These are phyloP conservation scores for Tachina grossa DNA, from an alignment of 2,888 invertebrate genomes.

Conservation along the genomic window DNA sequence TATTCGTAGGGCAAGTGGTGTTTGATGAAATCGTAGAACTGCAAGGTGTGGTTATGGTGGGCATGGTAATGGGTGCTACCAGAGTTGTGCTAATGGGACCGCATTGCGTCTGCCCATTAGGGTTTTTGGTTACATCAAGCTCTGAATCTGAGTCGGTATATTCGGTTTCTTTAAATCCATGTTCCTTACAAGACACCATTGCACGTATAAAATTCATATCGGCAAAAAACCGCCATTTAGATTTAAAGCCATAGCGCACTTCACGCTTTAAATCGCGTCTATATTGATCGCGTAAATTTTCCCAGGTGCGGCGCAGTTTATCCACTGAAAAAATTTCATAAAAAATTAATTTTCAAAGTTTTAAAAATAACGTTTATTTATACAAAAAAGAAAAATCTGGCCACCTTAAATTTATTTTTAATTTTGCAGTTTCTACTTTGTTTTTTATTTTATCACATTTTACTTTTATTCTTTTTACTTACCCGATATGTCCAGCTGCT, in stretches of 20 bases:
- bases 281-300: slow-evolving; percentile 75
- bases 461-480: slow-evolving; percentile 36
- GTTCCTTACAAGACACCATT: slow-evolving; percentile 67
- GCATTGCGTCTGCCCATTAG: slow-evolving; percentile 1
- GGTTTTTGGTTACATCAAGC: slow-evolving; percentile 52
- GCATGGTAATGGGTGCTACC: background rate
- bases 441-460: background rate
- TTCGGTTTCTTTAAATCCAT: slow-evolving; percentile 38
- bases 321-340: slow-evolving; percentile 59
- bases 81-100: slow-evolving; percentile 28
- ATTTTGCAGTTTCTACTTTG: background rate
- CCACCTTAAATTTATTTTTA: background rate
- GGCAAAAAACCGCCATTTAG: slow-evolving; percentile 73
- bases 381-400: slow-evolving; percentile 6
- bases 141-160: slow-evolving; percentile 60
- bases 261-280: slow-evolving; percentile 74
- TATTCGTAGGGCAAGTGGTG: background rate
- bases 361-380: background rate
- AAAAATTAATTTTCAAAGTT: background rate
- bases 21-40: background rate
- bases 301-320: slow-evolving; percentile 74
- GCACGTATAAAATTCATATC: slow-evolving; percentile 73
- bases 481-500: slow-evolving; percentile 67
- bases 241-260: slow-evolving; percentile 65
- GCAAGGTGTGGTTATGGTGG: slow-evolving; percentile 25